Evolutionary conservation across 2,888 invertebrate species (phyloP).

Genomic region (Rhogogaster chlorosoma): DNA sequence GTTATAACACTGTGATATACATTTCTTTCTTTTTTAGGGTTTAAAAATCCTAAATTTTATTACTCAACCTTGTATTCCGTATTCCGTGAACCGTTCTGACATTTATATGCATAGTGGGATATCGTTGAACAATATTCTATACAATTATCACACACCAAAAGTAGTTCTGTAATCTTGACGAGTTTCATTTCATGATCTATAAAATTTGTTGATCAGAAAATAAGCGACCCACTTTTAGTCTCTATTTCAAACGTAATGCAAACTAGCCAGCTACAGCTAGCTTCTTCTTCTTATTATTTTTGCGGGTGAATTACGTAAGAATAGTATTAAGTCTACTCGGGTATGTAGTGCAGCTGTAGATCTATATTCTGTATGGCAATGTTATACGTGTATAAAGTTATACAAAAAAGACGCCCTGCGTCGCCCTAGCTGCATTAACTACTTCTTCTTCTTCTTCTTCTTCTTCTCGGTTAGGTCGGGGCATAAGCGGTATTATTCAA

Average conservation of each 20-base stretch:
- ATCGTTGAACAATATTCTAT: no score
- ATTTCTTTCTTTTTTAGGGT: slow-evolving; percentile 1
- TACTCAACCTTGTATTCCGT: neutral
- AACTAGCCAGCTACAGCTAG: neutral
- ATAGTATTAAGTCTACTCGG: neutral
- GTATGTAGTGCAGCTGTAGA: neutral
- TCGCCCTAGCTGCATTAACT: neutral
- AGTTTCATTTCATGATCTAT: no score
- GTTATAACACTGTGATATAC: slow-evolving; percentile 27
- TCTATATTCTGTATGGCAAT: neutral
- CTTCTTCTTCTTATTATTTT: neutral
- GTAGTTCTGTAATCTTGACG: no score
- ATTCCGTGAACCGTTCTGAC: neutral
- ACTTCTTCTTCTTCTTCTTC: neutral
- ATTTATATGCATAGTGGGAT: no score
- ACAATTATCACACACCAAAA: no score
- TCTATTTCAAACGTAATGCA: neutral
- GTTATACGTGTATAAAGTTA: neutral
- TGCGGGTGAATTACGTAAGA: neutral
- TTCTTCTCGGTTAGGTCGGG: neutral
- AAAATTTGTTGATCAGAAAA: neutral
- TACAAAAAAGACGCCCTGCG: neutral
- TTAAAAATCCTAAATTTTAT: slow-evolving; percentile 28
- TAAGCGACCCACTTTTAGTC: neutral
- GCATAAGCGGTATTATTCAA: neutral